phyloP scores from a whole-genome alignment of 2,797 vertebrate genomes.

The Melanogrammus aeglefinus region DNA sequence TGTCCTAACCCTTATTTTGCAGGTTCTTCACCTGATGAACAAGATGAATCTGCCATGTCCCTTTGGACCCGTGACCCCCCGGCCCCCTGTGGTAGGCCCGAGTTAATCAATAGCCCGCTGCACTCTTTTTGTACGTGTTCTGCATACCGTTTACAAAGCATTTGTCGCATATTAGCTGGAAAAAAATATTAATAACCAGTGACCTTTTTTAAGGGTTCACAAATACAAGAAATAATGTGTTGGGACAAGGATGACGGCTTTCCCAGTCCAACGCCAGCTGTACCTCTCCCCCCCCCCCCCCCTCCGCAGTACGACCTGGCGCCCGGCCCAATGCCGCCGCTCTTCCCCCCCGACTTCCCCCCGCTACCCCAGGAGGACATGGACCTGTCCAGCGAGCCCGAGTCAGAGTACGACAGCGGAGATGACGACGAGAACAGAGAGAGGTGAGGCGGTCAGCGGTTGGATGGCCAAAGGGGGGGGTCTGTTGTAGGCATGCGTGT shows the following conservation, averaged over 20 bases:
- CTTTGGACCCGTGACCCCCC: conserved; percentile 87
- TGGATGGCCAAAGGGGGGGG: background rate
- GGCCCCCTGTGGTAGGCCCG: conserved; percentile 83
- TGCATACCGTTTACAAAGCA: background rate
- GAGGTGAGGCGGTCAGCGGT: conserved; percentile 69
- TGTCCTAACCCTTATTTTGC: conserved; percentile 33
- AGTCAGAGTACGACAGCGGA: conserved; percentile 93
- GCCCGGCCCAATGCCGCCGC: conserved; percentile 74
- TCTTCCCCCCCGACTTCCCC: conserved; percentile 84
- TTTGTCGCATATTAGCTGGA: background rate
- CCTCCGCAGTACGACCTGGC: conserved; percentile 82
- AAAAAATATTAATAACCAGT: background rate
- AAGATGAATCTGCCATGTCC: conserved; percentile 97
- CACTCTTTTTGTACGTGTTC: background rate
- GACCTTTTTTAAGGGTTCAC: background rate
- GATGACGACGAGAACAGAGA: conserved; percentile 90
- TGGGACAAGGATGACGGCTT: background rate
- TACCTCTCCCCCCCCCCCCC: conserved; percentile 16
- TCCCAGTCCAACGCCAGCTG: background rate
- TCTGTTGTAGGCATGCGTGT: background rate
- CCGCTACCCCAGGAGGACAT: conserved; percentile 86
- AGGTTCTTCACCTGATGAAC: conserved; percentile 99
- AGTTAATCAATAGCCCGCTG: background rate
- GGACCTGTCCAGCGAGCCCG: conserved; percentile 79
- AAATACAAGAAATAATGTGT: background rate